Evolutionary conservation across 2,888 invertebrate genomes (phyloP).

Genomic region (Agelastica alni): DNA sequence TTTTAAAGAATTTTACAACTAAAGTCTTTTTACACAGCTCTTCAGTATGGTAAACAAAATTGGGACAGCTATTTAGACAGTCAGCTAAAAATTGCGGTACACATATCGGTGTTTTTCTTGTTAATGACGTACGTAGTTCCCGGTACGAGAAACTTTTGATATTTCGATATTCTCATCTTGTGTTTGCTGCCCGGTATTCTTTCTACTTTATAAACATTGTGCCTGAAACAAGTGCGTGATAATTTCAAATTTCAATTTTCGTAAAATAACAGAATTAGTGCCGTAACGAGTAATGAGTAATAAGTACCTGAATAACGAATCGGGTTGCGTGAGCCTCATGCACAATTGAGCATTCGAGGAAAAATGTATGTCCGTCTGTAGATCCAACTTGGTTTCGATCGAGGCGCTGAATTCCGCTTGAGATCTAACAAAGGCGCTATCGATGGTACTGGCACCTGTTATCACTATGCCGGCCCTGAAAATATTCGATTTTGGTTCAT

Average conservation of each 20-base stretch:
- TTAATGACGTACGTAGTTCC: constrained; percentile 77
- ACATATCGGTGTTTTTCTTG: constrained; percentile 79
- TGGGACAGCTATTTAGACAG: not conserved
- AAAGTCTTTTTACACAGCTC: constrained; percentile 11
- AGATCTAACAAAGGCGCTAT: constrained; percentile 68
- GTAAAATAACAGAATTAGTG: no score
- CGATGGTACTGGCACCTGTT: constrained; percentile 65
- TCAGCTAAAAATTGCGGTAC: constrained; percentile 57
- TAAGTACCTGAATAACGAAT: constrained; percentile 66
- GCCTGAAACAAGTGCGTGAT: no score
- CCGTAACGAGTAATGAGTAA: no score
- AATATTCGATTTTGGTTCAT: no score
- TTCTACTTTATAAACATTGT: constrained; percentile 68
- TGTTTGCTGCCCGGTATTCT: constrained; percentile 68
- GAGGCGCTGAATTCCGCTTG: constrained; percentile 68
- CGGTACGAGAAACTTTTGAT: constrained; percentile 61
- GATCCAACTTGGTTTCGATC: constrained; percentile 70
- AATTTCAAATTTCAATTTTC: no score
- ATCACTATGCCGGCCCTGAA: constrained; percentile 70
- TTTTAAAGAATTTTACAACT: not conserved
- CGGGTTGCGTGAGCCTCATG: constrained; percentile 74
- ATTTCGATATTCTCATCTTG: constrained; percentile 62
- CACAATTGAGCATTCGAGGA: constrained; percentile 75
- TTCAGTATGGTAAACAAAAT: no score
- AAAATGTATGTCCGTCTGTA: constrained; percentile 78